Evolutionary conservation across 2,888 invertebrate species (phyloP), one percentile per base, ranked within the genome.

Genomic region (Bhutanitis thaidina): DNA sequence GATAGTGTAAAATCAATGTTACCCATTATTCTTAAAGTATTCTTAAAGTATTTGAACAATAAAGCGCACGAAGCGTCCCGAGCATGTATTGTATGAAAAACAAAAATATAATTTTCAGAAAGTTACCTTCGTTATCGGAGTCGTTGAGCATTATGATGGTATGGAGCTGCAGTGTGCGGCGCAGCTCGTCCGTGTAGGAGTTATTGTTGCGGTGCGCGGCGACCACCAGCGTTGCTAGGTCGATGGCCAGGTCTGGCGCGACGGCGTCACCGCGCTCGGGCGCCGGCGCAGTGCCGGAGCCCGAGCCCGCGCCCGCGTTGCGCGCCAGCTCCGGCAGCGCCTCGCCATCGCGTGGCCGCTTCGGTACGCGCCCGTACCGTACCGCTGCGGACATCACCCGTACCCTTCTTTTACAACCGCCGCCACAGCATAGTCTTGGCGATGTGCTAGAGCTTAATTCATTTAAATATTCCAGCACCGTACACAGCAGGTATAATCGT

Each of bases 361-460:
- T 98, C 58, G 98, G 98, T 65, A 98, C 98, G 60, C 98, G 93
- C 62, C 98, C 98, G 91, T 98, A 98, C 76, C 98, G 92, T 59
- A 98, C 98, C 74, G 98, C 97, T 97, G 90, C 45, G 13, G 2
- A 38, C 16, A 40, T 9, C 20, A 20, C 9, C 27, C 5, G 5
- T 20, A 20, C 3, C 8, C 27, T 27, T 27, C 27, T 27, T 20
- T 20, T 27, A 27, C 7, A 27, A 27, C 8, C 8, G 27, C 7
- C 27, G 27, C 20, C 20, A 20, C 20, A 20, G 27, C 20, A 20
- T 7, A 5, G 27, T 7, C 27, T 5, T 27, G 8, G 5, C 8
- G 7, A 27, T 7, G 5, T 20, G n/a, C n/a, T 20, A 20, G 20
- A 20, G 20, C 20, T 20, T n/a, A 20, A 2, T 20, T 20, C 20